Percentiles rank a stretch among this genome's conserved stretches.
Conservation (phyloP, 2,888 invertebrate species). For the Lasioglossum calceatum region DNA sequence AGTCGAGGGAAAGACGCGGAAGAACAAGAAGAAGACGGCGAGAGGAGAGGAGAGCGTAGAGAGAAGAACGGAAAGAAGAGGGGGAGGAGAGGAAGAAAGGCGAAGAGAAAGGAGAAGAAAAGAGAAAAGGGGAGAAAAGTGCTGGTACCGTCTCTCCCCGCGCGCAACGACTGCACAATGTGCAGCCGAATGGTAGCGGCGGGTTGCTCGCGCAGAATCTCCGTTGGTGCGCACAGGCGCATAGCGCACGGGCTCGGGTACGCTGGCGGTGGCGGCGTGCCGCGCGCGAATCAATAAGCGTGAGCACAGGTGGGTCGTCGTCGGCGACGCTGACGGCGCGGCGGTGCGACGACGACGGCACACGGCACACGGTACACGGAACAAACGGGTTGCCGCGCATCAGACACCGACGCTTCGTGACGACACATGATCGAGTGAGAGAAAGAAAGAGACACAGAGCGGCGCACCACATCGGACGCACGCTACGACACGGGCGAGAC, state of each 20-base stretch:
- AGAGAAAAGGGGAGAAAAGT: not conserved
- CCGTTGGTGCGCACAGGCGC: constrained; percentile 52
- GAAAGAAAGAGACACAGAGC: not conserved
- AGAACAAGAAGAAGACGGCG: not conserved
- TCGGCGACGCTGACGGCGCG: constrained; percentile 65
- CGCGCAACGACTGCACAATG: constrained; percentile 42
- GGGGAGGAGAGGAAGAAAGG: not conserved
- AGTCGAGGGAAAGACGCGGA: not conserved
- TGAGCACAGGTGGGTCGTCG: constrained; percentile 76
- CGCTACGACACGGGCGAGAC: constrained; percentile 5
- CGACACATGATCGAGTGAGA: constrained; percentile 1
- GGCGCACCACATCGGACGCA: not conserved
- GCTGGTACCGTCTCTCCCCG: constrained; percentile 9
- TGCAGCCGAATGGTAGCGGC: constrained; percentile 42
- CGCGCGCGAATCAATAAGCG: constrained; percentile 77
- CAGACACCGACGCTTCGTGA: not conserved
- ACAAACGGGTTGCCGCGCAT: constrained; percentile 21
- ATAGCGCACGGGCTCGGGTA: not conserved
- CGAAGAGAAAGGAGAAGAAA: not conserved
- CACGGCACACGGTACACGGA: constrained; percentile 13
- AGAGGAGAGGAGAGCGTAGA: not conserved
- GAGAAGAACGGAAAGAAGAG: not conserved
- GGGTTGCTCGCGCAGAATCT: constrained; percentile 50
- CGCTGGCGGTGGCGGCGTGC: constrained; percentile 58
- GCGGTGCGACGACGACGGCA: constrained; percentile 32